These are phyloP conservation scores for Exocentrus adspersus DNA, from an alignment of 2,888 invertebrate species.

Conservation along the genomic window DNA sequence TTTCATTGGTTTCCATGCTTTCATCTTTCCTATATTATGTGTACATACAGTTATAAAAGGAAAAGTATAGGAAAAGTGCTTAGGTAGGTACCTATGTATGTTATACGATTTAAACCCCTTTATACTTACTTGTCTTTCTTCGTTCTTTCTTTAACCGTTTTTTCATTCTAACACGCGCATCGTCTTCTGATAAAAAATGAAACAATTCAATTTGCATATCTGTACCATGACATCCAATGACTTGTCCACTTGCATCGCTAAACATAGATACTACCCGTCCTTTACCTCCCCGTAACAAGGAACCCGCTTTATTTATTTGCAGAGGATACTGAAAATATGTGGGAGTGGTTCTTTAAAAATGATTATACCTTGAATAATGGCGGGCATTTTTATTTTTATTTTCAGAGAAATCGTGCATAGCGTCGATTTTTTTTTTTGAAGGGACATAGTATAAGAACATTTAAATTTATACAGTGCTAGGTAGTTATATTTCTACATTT, in stretches of 20 bases:
- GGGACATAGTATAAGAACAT: no score
- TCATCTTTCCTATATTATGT: constrained; percentile 50
- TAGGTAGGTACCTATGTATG: no score
- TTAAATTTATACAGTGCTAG: no score
- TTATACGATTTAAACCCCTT: no score
- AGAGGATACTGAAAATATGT: constrained; percentile 70
- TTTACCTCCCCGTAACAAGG: constrained; percentile 79
- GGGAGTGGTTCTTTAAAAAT: no score
- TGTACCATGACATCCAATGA: constrained; percentile 85
- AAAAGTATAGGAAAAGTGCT: background rate
- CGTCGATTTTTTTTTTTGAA: no score
- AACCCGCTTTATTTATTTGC: constrained; percentile 81
- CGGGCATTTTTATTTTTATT: no score
- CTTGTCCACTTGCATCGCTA: constrained; percentile 75
- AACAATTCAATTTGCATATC: constrained; percentile 87
- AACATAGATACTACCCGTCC: constrained; percentile 82
- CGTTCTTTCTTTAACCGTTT: constrained; percentile 83
- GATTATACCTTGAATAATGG: no score
- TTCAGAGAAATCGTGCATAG: no score
- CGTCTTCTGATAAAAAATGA: constrained; percentile 79
- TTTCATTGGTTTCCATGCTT: constrained; percentile 47
- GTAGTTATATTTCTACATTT: no score
- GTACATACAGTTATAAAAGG: no score
- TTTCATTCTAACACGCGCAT: constrained; percentile 74
- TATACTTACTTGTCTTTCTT: no score